These are phyloP conservation scores for Prunella himalayana DNA, from an alignment of 2,113 vertebrate species.

Conservation along the genomic window DNA sequence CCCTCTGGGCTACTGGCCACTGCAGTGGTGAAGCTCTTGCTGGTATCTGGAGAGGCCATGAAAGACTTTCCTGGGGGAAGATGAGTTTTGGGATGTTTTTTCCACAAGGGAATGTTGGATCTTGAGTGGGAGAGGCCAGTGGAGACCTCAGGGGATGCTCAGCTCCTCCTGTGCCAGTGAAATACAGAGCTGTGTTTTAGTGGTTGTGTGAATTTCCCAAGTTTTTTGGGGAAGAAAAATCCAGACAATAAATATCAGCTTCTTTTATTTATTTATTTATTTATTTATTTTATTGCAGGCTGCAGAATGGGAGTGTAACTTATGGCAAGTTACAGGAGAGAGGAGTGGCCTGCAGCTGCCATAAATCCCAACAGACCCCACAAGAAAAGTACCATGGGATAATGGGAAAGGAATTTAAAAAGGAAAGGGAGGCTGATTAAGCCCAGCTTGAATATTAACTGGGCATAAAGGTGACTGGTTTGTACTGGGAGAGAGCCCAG, in stretches of 20 bases:
- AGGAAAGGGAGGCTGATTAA: background rate
- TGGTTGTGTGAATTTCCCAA: background rate
- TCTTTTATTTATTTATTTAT: background rate
- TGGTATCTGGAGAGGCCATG: background rate
- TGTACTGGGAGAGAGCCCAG: background rate
- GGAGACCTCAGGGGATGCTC: background rate
- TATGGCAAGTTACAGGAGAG: background rate
- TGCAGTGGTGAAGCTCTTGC: background rate
- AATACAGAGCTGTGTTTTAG: background rate
- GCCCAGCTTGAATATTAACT: conserved; percentile 23
- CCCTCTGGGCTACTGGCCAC: background rate
- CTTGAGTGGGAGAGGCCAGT: rapidly evolving
- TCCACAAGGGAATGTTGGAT: background rate
- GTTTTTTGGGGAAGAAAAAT: background rate
- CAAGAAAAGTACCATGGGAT: background rate
- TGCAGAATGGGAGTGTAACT: conserved; percentile 29
- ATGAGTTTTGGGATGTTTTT: background rate
- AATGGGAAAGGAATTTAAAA: background rate
- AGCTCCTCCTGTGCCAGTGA: background rate
- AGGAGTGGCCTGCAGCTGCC: background rate
- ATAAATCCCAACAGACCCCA: conserved; percentile 21
- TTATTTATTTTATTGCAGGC: background rate
- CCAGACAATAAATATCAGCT: conserved; percentile 11
- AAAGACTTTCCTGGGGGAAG: background rate
- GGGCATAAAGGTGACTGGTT: background rate